Evolutionary conservation across 2,113 vertebrate genomes (phyloP).

Genomic region (Cynoglossus semilaevis): DNA sequence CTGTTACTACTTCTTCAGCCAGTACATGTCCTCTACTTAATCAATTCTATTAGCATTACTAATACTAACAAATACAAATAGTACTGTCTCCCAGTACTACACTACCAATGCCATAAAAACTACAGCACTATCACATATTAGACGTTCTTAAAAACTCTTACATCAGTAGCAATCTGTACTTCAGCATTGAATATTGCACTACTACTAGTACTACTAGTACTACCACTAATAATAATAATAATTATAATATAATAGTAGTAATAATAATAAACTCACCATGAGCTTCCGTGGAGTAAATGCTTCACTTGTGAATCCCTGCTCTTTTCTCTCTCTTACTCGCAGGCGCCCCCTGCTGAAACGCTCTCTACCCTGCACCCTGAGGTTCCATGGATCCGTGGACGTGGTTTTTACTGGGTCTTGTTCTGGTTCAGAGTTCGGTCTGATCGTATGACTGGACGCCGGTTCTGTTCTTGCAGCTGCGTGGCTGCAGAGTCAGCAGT

Average conservation of each 20-base stretch:
- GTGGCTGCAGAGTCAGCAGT: constrained; percentile 9
- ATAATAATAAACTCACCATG: constrained; percentile 16
- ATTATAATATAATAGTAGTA: not conserved
- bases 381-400: constrained; percentile 22
- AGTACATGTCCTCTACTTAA: too few relatives aligned
- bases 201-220: too few relatives aligned
- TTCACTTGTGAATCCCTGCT: constrained; percentile 19
- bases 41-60: too few relatives aligned
- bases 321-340: not conserved
- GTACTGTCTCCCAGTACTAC: too few relatives aligned
- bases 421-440: not conserved
- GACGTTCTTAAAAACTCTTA: too few relatives aligned
- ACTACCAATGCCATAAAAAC: too few relatives aligned
- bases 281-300: constrained; percentile 10
- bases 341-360: constrained; percentile 6
- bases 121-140: too few relatives aligned
- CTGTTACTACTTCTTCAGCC: too few relatives aligned
- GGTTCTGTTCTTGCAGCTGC: constrained; percentile 6
- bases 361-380: constrained; percentile 11
- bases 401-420: not conserved
- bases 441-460: constrained; percentile 1
- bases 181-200: too few relatives aligned
- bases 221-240: too few relatives aligned
- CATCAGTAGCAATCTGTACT: too few relatives aligned
- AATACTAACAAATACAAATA: too few relatives aligned